phyloP scores from a whole-genome alignment of 2,113 vertebrate genomes.

The Pholis gunnellus region DNA sequence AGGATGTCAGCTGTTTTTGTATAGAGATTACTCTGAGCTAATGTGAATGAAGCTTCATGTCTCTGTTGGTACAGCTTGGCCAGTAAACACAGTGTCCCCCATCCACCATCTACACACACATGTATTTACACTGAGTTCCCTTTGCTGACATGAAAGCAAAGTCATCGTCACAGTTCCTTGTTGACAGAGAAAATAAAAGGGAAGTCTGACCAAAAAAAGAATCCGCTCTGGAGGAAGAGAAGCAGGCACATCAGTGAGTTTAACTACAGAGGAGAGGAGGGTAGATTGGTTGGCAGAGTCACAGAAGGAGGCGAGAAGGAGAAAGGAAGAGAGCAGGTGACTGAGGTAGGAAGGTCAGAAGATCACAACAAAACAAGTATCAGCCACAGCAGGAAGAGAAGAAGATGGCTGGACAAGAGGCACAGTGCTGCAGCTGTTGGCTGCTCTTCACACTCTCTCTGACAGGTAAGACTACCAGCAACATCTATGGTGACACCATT shows the following conservation, averaged over 20 bases:
- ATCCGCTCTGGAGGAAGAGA: neutral
- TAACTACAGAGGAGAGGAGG: neutral
- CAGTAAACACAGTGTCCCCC: neutral
- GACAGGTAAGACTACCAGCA: conserved; percentile 47
- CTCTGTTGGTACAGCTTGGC: neutral
- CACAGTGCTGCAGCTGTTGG: conserved; percentile 41
- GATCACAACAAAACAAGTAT: neutral
- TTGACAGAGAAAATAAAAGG: conserved; percentile 17
- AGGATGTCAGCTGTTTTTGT: neutral
- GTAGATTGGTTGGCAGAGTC: neutral
- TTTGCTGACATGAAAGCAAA: neutral
- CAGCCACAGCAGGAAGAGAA: neutral
- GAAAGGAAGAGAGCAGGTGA: neutral
- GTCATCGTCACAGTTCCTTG: conserved; percentile 10
- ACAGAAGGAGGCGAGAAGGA: too few species aligned
- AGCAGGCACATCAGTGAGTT: neutral
- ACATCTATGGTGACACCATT: neutral
- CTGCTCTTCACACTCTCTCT: conserved; percentile 59
- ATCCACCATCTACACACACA: neutral
- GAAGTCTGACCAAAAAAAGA: conserved; percentile 20
- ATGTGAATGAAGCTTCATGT: neutral
- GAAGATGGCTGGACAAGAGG: conserved; percentile 14
- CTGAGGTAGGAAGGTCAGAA: neutral
- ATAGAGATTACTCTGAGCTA: neutral
- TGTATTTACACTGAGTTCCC: neutral